Evolutionary conservation across 2,888 invertebrate genomes (phyloP), one percentile per base, ranked within the genome.

Genomic region (Athrips mouffetella): DNA sequence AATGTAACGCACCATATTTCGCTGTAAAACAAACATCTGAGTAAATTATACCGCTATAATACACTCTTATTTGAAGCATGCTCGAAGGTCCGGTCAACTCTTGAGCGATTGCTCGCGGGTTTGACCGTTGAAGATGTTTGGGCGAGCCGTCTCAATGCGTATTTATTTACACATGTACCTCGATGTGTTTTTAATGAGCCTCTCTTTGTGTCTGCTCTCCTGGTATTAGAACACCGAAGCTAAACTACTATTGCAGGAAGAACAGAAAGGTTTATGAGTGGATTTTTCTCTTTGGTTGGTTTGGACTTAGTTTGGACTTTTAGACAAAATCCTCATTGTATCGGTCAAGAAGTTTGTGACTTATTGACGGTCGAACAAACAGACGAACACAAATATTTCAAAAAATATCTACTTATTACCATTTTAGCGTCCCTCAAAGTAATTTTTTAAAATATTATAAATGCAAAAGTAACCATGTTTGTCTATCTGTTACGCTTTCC

Each of bases 151-250:
- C 69, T 70, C 70, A 57, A 63, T 65, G 57, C 68, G 69, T 83
- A 80, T 85, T 81, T 87, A 80, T 87, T 77, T 79, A 84, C 85
- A 80, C 73, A 75, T 85, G 85, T 85, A 69, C 62, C 63, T 59
- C 70, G 76, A 80, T 80, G 83, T 87, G 78, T 80, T 77, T 82
- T 74, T 81, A 80, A 85, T 83, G 83, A 85, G 81, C 71, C 66
- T 67, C 74, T 64, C 70, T 66, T 41, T 42, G 11, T 37, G 21
- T 21, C 44, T 13, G 30, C 18, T 42, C 42, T 18, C 25, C 55
- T 50, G 53, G 72, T 73, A n/a, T 20, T 18, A 13, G 21, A 6
- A 20, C 11, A 39, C 21, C 2, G 4, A 6, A 23, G 13, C n/a
- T n/a, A 10, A 21, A 3, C 39, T n/a, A 15, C 7, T 16, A 7